Evolutionary conservation across 2,113 vertebrate species (phyloP).

Genomic region (Lamprotornis superbus): DNA sequence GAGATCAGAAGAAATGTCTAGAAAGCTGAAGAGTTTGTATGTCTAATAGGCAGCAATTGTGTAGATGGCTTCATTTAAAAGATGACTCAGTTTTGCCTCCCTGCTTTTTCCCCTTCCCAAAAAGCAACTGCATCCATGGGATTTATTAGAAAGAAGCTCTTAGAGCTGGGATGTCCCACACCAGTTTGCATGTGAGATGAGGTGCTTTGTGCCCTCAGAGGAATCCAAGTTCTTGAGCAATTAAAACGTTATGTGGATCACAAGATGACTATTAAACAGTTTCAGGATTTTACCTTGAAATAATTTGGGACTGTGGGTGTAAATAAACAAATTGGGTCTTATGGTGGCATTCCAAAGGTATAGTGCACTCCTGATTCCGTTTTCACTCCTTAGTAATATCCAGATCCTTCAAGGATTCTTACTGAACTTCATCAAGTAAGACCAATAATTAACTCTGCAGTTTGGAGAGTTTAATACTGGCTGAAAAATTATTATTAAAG

Average conservation of each 20-base stretch:
- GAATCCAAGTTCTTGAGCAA: not conserved
- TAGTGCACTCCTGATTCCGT: not conserved
- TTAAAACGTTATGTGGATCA: not conserved
- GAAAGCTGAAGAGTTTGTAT: not conserved
- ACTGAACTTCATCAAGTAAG: not conserved
- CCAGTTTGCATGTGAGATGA: not conserved
- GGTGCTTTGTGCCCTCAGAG: not conserved
- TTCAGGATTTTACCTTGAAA: not conserved
- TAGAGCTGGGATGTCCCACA: not conserved
- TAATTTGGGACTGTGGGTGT: not conserved
- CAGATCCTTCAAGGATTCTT: slow-evolving; percentile 33
- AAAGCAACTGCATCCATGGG: not conserved
- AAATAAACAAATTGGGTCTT: not conserved
- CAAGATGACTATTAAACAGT: not conserved
- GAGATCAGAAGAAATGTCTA: not conserved
- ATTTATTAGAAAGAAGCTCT: not conserved
- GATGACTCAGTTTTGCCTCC: not conserved
- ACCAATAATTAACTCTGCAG: slow-evolving; percentile 20
- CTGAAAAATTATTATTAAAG: slow-evolving; percentile 37
- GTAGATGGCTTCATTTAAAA: not conserved
- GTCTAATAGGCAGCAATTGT: not conserved
- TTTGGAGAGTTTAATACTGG: slow-evolving; percentile 21
- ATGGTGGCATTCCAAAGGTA: not conserved
- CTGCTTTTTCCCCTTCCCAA: not conserved
- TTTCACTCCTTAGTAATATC: not conserved